A percentile compares a stretch with the other conserved stretches of the same genome.
Evolutionary conservation across 2,113 vertebrate species (phyloP).

Genomic region (Felis chaus): DNA sequence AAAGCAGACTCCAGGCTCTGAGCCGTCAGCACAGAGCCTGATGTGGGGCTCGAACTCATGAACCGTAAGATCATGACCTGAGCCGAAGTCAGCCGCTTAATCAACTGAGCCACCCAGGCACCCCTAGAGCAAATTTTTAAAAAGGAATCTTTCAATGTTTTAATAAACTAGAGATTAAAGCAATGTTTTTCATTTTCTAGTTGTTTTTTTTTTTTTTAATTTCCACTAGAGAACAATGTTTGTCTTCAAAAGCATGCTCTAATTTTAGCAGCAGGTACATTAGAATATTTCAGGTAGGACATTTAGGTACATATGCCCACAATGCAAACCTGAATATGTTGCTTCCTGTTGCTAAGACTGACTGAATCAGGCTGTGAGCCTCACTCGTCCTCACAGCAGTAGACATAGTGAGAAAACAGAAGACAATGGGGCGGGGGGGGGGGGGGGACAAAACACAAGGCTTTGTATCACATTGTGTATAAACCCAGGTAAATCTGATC

Average conservation of each 20-base stretch:
- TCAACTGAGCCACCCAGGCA: too few relatives aligned
- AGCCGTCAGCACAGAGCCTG: too few relatives aligned
- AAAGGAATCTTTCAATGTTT: background rate
- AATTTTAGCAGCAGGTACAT: constrained; percentile 62
- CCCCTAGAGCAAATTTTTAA: background rate
- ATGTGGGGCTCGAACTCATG: too few relatives aligned
- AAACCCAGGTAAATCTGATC: background rate
- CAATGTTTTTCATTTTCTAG: background rate
- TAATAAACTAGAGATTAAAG: constrained; percentile 33
- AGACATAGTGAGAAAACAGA: constrained; percentile 38
- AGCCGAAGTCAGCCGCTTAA: too few relatives aligned
- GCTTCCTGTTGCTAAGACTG: constrained; percentile 25
- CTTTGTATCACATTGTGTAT: background rate
- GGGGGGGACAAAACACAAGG: background rate
- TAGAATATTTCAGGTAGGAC: constrained; percentile 43
- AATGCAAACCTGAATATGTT: constrained; percentile 28
- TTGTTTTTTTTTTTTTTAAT: background rate
- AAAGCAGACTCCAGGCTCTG: too few relatives aligned
- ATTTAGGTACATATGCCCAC: constrained; percentile 33
- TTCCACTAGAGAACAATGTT: background rate
- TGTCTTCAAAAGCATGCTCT: constrained; percentile 44
- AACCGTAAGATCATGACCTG: too few relatives aligned
- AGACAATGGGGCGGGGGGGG: background rate
- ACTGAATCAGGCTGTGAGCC: constrained; percentile 37
- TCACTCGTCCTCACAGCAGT: constrained; percentile 44